These are phyloP conservation scores for Sebastes alutus DNA, from an alignment of 2,797 vertebrate species.

Conservation along the genomic window DNA sequence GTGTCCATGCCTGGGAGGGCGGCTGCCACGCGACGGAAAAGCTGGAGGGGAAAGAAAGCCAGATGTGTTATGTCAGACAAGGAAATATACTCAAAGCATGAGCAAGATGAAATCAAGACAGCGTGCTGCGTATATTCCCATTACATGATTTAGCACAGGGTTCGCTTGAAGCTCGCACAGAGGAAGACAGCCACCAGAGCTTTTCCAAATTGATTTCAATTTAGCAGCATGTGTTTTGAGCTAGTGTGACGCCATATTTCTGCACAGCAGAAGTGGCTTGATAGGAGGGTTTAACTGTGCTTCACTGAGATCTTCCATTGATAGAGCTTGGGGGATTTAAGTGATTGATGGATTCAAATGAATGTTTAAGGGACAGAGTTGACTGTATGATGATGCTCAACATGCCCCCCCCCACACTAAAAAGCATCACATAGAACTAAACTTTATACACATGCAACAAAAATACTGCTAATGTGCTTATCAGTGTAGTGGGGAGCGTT, in stretches of 20 bases:
- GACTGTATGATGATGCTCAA: constrained; percentile 30
- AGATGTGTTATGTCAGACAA: constrained; percentile 31
- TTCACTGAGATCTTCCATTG: constrained; percentile 28
- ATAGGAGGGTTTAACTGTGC: background rate
- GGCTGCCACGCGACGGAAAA: constrained; percentile 98
- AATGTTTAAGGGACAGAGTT: constrained; percentile 5
- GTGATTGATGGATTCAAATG: constrained; percentile 30
- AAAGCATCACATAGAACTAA: background rate
- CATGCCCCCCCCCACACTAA: background rate
- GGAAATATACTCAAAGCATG: background rate
- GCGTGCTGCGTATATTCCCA: background rate
- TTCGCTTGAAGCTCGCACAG: constrained; percentile 50
- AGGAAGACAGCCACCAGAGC: constrained; percentile 41
- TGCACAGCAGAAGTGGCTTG: background rate
- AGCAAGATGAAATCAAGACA: constrained; percentile 8
- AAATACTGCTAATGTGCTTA: background rate
- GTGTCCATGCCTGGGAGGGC: constrained; percentile 99
- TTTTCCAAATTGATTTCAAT: constrained; percentile 37
- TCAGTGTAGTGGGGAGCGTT: constrained; percentile 15
- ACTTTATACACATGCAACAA: constrained; percentile 47
- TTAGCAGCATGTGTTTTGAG: constrained; percentile 24
- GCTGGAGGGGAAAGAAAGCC: constrained; percentile 79
- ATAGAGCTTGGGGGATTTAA: constrained; percentile 33
- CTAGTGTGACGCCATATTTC: background rate
- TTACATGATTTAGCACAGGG: constrained; percentile 20